Conservation (phyloP, 2,113 vertebrate genomes). For the Nothoprocta perdicaria region DNA sequence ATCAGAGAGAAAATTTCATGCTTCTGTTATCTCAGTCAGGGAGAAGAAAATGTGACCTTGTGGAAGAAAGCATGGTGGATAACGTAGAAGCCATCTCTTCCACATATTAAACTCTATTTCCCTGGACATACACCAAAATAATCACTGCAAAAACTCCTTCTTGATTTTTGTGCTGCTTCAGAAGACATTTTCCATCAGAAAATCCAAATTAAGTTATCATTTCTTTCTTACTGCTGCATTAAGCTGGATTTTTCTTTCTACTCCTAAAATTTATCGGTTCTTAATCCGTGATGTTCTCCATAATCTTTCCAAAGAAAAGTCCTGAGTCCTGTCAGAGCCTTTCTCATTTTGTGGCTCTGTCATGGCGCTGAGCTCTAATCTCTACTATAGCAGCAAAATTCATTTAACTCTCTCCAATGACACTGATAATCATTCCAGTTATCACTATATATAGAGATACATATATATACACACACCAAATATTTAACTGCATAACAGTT, state of each 20-base stretch:
- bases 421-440: accelerated
- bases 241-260: slow-evolving; percentile 54
- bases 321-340: neutral
- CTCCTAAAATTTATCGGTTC: neutral
- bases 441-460: neutral
- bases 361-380: neutral
- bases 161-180: slow-evolving; percentile 23
- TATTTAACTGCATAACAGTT: neutral
- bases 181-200: slow-evolving; percentile 38
- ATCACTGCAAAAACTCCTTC: slow-evolving; percentile 13
- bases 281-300: slow-evolving; percentile 1
- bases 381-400: neutral
- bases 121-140: slow-evolving; percentile 28
- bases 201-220: slow-evolving; percentile 32
- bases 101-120: neutral
- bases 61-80: neutral
- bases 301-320: slow-evolving; percentile 38
- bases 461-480: neutral
- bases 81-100: slow-evolving; percentile 16
- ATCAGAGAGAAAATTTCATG: neutral
- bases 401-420: neutral
- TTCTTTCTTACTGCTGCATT: neutral
- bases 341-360: neutral
- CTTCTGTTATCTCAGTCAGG: neutral
- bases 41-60: neutral